phyloP scores from a whole-genome alignment of 2,888 invertebrate genomes.

The Trileptium ribeirensis region DNA sequence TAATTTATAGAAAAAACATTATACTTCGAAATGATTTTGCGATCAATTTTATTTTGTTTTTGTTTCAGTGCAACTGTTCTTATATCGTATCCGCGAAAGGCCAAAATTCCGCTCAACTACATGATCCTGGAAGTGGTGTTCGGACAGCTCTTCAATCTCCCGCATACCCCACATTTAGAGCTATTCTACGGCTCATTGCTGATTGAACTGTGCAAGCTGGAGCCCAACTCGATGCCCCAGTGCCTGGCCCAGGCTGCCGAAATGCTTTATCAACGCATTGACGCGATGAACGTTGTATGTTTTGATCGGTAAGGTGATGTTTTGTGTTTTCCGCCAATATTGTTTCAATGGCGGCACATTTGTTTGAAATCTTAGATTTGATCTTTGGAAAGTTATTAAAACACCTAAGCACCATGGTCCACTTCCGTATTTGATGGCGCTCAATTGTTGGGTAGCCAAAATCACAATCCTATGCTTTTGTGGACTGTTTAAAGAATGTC shows the following conservation, averaged over 20 bases:
- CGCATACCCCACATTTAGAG: conserved; percentile 77
- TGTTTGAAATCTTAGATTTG: too few species aligned
- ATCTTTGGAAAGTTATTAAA: too few species aligned
- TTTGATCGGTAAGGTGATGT: conserved; percentile 74
- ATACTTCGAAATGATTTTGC: neutral
- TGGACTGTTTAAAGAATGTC: too few species aligned
- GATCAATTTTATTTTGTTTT: too few species aligned
- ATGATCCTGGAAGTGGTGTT: conserved; percentile 91
- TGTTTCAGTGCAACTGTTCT: conserved; percentile 73
- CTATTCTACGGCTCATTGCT: conserved; percentile 87
- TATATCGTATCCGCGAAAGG: conserved; percentile 71
- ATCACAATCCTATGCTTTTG: too few species aligned
- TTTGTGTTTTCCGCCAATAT: too few species aligned
- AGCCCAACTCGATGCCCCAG: conserved; percentile 94
- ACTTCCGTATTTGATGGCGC: too few species aligned
- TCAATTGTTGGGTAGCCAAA: too few species aligned
- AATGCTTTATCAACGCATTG: conserved; percentile 86
- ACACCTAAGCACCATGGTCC: too few species aligned
- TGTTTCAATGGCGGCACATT: too few species aligned
- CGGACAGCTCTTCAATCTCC: conserved; percentile 84
- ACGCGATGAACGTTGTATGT: conserved; percentile 91
- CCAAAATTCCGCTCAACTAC: conserved; percentile 88
- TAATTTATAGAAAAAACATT: neutral
- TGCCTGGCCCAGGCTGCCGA: conserved; percentile 89
- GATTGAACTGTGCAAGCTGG: conserved; percentile 91